Evolutionary conservation across 1,140 invertebrate species (phyloP).

Genomic region (Coelopa frigida): DNA sequence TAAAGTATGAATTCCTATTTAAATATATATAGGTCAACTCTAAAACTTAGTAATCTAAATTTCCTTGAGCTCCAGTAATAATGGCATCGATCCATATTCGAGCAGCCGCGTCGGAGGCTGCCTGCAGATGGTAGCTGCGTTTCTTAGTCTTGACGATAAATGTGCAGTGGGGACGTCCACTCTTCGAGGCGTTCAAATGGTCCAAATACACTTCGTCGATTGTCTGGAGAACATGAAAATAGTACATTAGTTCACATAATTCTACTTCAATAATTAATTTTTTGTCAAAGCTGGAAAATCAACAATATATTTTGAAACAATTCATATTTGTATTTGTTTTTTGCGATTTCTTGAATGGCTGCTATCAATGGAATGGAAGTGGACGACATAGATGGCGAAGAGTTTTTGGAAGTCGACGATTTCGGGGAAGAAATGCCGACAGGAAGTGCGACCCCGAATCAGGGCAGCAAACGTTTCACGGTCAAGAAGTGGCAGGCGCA

Average conservation of each 20-base stretch:
- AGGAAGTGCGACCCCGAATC: constrained; percentile 61
- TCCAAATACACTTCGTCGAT: constrained; percentile 97
- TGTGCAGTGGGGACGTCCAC: constrained; percentile 81
- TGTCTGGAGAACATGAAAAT: constrained; percentile 55
- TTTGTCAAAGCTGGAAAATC: neutral
- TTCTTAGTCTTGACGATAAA: constrained; percentile 95
- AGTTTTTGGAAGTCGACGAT: constrained; percentile 29
- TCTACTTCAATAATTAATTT: neutral
- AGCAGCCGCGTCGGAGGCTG: constrained; percentile 88
- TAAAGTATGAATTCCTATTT: too few species aligned
- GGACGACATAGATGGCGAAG: constrained; percentile 58
- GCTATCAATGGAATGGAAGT: constrained; percentile 59
- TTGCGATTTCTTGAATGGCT: constrained; percentile 2
- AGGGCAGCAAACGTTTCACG: constrained; percentile 78
- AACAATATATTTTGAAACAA: constrained; percentile 8
- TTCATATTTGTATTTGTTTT: neutral
- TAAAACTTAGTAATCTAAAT: constrained; percentile 37
- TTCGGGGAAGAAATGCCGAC: constrained; percentile 51
- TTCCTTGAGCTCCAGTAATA: constrained; percentile 44
- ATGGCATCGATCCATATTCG: constrained; percentile 94
- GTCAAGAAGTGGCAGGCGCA: constrained; percentile 98
- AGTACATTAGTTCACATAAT: constrained; percentile 10
- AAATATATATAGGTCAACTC: too few species aligned
- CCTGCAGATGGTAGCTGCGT: constrained; percentile 83
- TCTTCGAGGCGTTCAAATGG: constrained; percentile 86